Evolutionary conservation across 2,888 invertebrate species (phyloP), one percentile per base, ranked within the genome.

Genomic region (Molorchus minor): DNA sequence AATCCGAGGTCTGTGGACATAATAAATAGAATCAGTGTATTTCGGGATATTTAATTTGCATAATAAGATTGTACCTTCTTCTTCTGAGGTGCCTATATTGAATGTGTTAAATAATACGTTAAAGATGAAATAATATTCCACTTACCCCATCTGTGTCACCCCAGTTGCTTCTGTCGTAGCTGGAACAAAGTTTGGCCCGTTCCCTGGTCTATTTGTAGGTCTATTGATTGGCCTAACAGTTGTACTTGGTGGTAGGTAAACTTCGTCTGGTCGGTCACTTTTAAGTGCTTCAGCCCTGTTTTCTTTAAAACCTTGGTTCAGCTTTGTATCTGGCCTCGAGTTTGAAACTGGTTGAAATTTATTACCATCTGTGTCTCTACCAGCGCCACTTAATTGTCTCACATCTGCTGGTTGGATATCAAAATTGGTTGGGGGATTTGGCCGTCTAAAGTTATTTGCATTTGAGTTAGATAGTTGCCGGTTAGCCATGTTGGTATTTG

Each of bases 331-430:
- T 35, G 41, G 2, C 7, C 25, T 8, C 25, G 8, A 10, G 12
- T 33, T 33, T 12, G 7, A 12, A 33, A 10, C 10, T 33, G 33
- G n/a, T n/a, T 33, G 5, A 33, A 33, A 10, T 10, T 12, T 3
- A 33, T 52, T 36, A 43, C 44, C 43, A 41, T 58, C 41, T 16
- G 19, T 40, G 33, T 51, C 49, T 30, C 25, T 30, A 13, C 51
- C 52, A n/a, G 10, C 12, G 25, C 25, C 5, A n/a, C 41, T 21
- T 46, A 52, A 36, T 30, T 20, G 41, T 13, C 57, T 61, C 10
- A 62, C 60, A 58, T 65, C 56, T 46, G 56, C 56, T 38, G 56
- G 58, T 33, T 62, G 59, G 20, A 65, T 29, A 33, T 65, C 62
- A n/a, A 62, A 29, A 53, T 57, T 63, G 3, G 8, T 15, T 40